Conservation (phyloP, 2,888 invertebrate genomes). For the Minunthozetes semirufus region DNA sequence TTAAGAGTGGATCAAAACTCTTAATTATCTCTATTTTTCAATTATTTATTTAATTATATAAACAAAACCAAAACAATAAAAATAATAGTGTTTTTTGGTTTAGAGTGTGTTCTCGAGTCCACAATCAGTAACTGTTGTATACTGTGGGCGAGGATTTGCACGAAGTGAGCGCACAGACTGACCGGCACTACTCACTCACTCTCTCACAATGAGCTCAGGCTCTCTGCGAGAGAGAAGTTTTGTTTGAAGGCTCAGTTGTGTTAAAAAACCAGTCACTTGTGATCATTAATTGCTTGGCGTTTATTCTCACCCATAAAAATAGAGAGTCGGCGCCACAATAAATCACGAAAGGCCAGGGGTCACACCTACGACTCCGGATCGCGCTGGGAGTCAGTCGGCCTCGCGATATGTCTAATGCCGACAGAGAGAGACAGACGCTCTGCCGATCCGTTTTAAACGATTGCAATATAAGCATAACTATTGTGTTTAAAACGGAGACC, state of each 20-base stretch:
- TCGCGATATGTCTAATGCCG: constrained; percentile 13
- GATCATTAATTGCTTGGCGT: constrained; percentile 23
- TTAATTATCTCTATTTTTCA: no score
- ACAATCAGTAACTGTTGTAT: not conserved
- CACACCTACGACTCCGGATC: constrained; percentile 19
- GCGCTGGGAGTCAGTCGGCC: not conserved
- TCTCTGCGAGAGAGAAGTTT: not conserved
- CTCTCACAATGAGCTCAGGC: not conserved
- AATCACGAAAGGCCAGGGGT: constrained; percentile 16
- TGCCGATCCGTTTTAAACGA: not conserved
- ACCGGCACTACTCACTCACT: not conserved
- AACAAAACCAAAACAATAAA: no score
- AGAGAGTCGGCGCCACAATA: constrained; percentile 28
- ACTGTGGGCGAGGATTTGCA: constrained; percentile 16
- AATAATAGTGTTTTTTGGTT: no score
- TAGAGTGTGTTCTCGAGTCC: no score
- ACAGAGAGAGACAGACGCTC: constrained; percentile 1
- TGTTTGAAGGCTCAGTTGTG: constrained; percentile 6
- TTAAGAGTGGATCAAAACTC: no score
- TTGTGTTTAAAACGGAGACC: not conserved
- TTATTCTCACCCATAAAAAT: constrained; percentile 27
- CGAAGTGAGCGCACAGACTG: not conserved
- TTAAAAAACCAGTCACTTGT: constrained; percentile 11
- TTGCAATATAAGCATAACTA: not conserved
- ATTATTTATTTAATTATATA: no score